Conservation (phyloP, 2,113 vertebrate species). For the Condylura cristata region DNA sequence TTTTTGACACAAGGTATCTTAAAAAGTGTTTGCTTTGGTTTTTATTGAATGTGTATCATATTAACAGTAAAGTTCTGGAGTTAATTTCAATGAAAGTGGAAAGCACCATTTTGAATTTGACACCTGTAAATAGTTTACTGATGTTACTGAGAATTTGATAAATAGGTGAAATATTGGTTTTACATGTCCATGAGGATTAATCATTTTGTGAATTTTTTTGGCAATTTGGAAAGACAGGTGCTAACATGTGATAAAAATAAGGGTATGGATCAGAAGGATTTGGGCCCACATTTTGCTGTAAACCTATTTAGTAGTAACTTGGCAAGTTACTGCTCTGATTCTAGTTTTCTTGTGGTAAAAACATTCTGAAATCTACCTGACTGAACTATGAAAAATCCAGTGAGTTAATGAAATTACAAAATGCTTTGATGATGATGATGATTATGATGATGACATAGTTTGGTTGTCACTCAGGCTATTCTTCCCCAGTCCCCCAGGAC, state of each 20-base stretch:
- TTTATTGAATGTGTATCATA: not conserved
- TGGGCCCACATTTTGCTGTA: not conserved
- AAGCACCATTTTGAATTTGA: not conserved
- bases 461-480: not conserved
- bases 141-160: not conserved
- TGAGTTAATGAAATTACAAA: not conserved
- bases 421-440: not conserved
- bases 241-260: not conserved
- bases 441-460: not conserved
- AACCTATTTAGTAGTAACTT: not conserved
- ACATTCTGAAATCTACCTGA: not conserved
- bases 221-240: not conserved
- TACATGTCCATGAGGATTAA: not conserved
- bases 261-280: not conserved
- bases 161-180: not conserved
- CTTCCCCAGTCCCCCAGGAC: fast-evolving
- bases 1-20: not conserved
- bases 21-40: not conserved
- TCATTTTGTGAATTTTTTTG: conserved; percentile 2
- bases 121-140: not conserved
- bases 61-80: not conserved
- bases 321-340: not conserved
- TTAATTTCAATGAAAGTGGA: conserved; percentile 14
- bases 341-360: conserved; percentile 11
- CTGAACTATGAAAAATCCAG: not conserved